Conservation (phyloP, 2,797 vertebrate species). For the Sebastes umbrosus region DNA sequence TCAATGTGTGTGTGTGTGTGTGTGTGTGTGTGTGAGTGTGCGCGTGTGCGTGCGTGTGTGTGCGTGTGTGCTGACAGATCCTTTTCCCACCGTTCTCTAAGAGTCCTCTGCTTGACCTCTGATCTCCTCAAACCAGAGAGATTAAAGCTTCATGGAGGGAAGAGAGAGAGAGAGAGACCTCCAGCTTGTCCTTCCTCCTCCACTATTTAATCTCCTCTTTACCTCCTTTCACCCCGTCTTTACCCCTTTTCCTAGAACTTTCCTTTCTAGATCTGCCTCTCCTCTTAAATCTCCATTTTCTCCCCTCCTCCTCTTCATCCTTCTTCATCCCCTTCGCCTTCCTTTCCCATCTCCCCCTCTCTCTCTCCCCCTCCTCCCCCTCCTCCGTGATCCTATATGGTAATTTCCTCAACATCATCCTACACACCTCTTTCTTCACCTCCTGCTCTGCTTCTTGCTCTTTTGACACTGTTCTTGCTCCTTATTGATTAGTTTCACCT, state of each 20-base stretch:
- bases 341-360: background rate
- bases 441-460: background rate
- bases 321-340: background rate
- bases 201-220: background rate
- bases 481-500: background rate
- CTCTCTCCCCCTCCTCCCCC: background rate
- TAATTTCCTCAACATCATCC: conserved; percentile 13
- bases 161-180: background rate
- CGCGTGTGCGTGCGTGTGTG: background rate
- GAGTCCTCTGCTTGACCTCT: conserved; percentile 61
- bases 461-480: background rate
- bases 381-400: background rate
- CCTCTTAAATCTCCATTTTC: background rate
- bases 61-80: conserved; percentile 60
- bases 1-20: background rate
- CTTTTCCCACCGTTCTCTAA: conserved; percentile 58
- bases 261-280: background rate
- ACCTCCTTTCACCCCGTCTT: background rate
- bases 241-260: background rate
- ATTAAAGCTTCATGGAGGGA: conserved; percentile 58
- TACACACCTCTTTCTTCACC: background rate
- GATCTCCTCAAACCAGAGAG: conserved; percentile 42
- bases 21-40: background rate
- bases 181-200: background rate
- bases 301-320: background rate